Base-by-base conservation (phyloP, 2,113 vertebrate species). In the Chrysochloris asiatica region DNA sequence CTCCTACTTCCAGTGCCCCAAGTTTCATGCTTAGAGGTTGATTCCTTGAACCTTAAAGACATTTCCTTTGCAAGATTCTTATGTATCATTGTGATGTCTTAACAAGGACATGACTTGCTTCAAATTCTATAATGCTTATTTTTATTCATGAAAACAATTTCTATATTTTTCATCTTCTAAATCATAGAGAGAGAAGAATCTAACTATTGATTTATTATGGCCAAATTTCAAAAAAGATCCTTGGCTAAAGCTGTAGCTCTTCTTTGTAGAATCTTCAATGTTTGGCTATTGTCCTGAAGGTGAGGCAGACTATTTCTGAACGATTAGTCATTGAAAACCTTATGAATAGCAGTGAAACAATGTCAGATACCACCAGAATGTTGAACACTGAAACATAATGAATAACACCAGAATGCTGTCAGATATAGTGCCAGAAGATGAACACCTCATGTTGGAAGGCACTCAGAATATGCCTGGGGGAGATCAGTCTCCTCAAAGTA, bases 61-160 rank as follows among this genome's bases (percentile, higher is more conserved):
- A 24, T 78, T 83, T 79, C 33, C 41, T 93, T 77, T 90, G 43
- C 43, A 83, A 75, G 67, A 41, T 17, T 90, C 86, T 47, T 21
- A 28, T 52, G 6, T 47, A 28, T 0, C 47, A 8, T 47, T 28
- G 1, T 28, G 41, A 38, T 38, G 52, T 78, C 28, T 36, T 56
- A 43, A 30, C 14, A 61, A 83, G 63, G 14, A 63, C 2, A 3
- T 6, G 10, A 22, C 3, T 47, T 30, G 1, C 13, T 78, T 87
- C 30, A 59, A 48, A 41, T 67, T 83, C 30, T 85, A 63, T 86
- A 38, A 67, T 19, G 72, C 14, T 73, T n/a, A 54, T 13, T 80
- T 82, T 54, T 21, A 43, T 33, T 45, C 45, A 63, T 72, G 2
- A 63, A 78, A 61, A 61, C 73, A 83, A 65, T 63, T 48, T 72